Base-by-base conservation (phyloP, 2,888 invertebrate genomes). In the Thumatha senex region DNA sequence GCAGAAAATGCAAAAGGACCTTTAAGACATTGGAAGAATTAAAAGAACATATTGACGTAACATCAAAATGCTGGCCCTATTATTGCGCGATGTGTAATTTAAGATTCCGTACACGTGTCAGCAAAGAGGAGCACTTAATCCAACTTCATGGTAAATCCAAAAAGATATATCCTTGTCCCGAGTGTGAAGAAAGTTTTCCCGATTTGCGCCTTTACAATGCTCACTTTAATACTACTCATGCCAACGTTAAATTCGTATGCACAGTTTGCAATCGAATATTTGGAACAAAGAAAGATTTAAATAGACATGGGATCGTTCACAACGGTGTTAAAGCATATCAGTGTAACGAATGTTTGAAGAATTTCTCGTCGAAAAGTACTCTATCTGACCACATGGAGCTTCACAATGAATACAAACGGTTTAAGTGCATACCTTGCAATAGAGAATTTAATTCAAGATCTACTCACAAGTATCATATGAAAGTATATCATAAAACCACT, bases 271-370 rank as follows among this genome's bases (percentile, higher is more conserved):
- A 81, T 0, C 59, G 78, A 7, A 83, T 79, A 41, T 88, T 86
- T 58, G 64, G 63, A 0, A 75, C 76, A 0, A 80, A 77, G 34
- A 70, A 63, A 2, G 56, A 67, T 8, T 61, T 87, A 34, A 80
- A 86, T 3, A 82, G 92, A 0, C 93, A 93, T 54, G 80, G 76
- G 42, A 73, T 87, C 0, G 83, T 83, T 0, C 93, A 93, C 60
- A 89, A 92, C 0, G 84, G 89, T 0, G 91, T 90, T 48, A 92
- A 90, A 51, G 70, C 74, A 0, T 85, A 79, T 31, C 70, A 80
- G 36, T 93, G 93, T 57, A 66, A 72, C 0, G 68, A 90, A 0
- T 93, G 93, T 56, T 70, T 74, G 0, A 93, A 93, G 57, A 67
- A 80, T 1, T 93, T 93, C 51, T 81, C 89, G 15, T 84, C 89